phyloP scores from a whole-genome alignment of 2,888 invertebrate species.

The Geotrupes spiniger region DNA sequence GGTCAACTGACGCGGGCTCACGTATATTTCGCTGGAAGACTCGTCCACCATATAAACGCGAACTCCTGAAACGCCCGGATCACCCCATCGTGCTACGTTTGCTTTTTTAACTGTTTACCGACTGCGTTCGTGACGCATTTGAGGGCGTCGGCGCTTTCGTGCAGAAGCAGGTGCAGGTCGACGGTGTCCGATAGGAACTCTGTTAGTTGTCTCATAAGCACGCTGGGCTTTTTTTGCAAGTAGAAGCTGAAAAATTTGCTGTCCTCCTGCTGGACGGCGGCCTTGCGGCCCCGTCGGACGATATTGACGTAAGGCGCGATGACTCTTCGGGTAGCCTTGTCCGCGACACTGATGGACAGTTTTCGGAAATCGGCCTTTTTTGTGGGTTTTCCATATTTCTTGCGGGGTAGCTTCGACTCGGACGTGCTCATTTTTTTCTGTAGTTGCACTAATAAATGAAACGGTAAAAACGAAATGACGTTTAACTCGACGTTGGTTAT shows the following conservation, averaged over 20 bases:
- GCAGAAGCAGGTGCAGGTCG: conserved; percentile 56
- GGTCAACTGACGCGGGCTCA: conserved; percentile 53
- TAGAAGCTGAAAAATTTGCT: conserved; percentile 42
- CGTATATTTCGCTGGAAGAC: conserved; percentile 55
- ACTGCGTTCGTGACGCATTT: conserved; percentile 57
- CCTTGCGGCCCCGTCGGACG: conserved; percentile 38
- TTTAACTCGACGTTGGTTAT: too few species aligned
- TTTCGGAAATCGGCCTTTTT: conserved; percentile 14
- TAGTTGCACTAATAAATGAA: too few species aligned
- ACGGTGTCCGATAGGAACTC: conserved; percentile 57
- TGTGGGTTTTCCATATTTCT: conserved; percentile 18
- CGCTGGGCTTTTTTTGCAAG: conserved; percentile 45
- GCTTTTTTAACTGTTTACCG: conserved; percentile 42
- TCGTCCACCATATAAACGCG: conserved; percentile 58
- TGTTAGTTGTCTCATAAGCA: conserved; percentile 43
- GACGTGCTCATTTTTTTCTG: neutral
- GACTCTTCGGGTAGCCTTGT: conserved; percentile 57
- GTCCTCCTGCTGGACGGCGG: conserved; percentile 30
- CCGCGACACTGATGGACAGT: conserved; percentile 35
- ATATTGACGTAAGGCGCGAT: conserved; percentile 57
- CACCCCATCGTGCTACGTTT: too few species aligned
- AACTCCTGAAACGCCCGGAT: conserved; percentile 48
- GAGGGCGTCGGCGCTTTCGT: conserved; percentile 58
- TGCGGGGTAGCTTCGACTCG: neutral
- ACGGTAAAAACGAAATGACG: too few species aligned